Percentiles rank a stretch among this genome's conserved stretches.
These are phyloP conservation scores for Dione vanillae DNA, from an alignment of 2,888 invertebrate genomes.

Conservation along the genomic window DNA sequence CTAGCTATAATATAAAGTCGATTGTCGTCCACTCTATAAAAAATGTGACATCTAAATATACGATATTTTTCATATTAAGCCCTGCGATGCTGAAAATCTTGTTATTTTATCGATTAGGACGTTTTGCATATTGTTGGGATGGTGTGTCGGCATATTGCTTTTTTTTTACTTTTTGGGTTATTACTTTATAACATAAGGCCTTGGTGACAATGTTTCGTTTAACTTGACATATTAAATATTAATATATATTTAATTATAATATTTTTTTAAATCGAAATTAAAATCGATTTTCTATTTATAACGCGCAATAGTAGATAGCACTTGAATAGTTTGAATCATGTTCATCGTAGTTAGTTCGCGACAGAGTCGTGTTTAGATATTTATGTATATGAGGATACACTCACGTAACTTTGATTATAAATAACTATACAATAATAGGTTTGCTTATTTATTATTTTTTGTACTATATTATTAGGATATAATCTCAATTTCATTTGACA, in stretches of 20 bases:
- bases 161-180: background rate
- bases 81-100: background rate
- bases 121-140: background rate
- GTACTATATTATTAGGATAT: background rate
- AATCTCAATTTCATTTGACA: too few relatives aligned
- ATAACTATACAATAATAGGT: background rate
- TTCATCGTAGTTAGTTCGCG: slow-evolving; percentile 6
- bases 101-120: background rate
- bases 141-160: background rate
- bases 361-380: slow-evolving; percentile 6
- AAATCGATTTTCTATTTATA: background rate
- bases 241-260: too few relatives aligned
- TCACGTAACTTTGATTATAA: background rate
- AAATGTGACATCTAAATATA: background rate
- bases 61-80: background rate
- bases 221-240: too few relatives aligned
- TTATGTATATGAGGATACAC: background rate
- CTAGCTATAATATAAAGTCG: background rate
- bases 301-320: background rate
- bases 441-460: background rate
- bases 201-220: too few relatives aligned
- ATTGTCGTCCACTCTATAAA: background rate
- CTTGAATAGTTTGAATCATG: background rate
- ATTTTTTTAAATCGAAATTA: too few relatives aligned
- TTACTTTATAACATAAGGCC: too few relatives aligned